Base-by-base conservation (phyloP, 2,797 vertebrate genomes). In the Perdix hodgsoniae region DNA sequence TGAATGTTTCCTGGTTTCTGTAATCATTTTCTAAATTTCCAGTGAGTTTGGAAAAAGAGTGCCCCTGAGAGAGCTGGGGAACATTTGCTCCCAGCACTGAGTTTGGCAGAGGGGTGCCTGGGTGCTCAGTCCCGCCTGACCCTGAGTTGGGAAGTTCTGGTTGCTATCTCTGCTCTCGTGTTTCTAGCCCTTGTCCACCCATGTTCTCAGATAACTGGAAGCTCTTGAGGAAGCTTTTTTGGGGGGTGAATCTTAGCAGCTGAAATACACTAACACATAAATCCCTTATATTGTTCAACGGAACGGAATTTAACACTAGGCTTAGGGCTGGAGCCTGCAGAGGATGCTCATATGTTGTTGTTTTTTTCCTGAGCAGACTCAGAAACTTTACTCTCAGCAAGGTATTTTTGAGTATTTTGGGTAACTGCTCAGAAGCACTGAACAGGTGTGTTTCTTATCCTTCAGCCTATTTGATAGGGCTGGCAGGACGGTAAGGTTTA, bases 61-160 rank as follows among this genome's bases (percentile, higher is more conserved):
- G 56, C 33, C 19, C 24, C 37, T 29, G 18, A 39, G 54, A 80
- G 57, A 71, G 11, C 31, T 29, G 54, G 7, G 7, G 45, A 63
- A 8, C 6, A 22, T 76, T 66, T 13, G 13, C 16, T 71, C 39
- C 16, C 29, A 31, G 31, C 16, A 54, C 16, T 1, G 3, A 42
- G 31, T 19, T 42, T 1, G 0, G 4, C 27, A 64, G 23, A 0
- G 0, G 18, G 18, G 6, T 65, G 26, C 29, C 39, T 45, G 40
- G 6, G 27, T 54, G 5, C 10, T 40, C 0, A 0, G 14, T 26
- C 0, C 0, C 12, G 23, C 24, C 16, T 8, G 3, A 56, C 59
- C 4, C 11, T 10, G n/a, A 19, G 10, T 4, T 1, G 7, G 10
- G 37, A 69, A 31, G 5, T 63, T 78, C 39, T 57, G 40, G 10